phyloP scores from a whole-genome alignment of 2,797 vertebrate species.

The Telmatherina bonti region DNA sequence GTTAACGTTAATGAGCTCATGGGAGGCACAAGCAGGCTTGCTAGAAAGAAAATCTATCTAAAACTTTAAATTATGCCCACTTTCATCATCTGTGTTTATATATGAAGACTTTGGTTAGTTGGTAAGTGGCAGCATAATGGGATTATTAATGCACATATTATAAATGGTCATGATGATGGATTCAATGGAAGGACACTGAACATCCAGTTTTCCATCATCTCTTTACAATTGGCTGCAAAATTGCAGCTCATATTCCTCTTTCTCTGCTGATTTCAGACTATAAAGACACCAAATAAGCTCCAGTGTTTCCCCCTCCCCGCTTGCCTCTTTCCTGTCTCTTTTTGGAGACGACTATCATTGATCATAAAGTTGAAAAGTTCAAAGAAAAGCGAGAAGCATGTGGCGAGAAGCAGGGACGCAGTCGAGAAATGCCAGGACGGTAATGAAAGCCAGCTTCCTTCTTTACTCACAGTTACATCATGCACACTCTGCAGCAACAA shows the following conservation, averaged over 20 bases:
- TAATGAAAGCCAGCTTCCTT: constrained; percentile 60
- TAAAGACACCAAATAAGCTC: constrained; percentile 22
- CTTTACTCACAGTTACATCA: constrained; percentile 57
- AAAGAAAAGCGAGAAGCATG: constrained; percentile 31
- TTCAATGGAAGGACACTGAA: constrained; percentile 13
- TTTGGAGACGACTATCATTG: neutral
- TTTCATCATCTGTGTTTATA: constrained; percentile 23
- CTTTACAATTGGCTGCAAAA: constrained; percentile 22
- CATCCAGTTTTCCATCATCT: constrained; percentile 47
- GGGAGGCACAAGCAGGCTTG: no score
- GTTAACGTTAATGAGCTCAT: constrained; percentile 2
- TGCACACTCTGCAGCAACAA: constrained; percentile 16
- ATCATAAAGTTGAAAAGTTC: constrained; percentile 63
- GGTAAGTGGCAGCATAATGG: constrained; percentile 49
- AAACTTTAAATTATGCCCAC: constrained; percentile 19
- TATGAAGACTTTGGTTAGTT: constrained; percentile 25
- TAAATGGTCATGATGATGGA: constrained; percentile 26
- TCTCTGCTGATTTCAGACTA: constrained; percentile 7
- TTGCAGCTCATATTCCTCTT: constrained; percentile 4
- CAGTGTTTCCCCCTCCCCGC: constrained; percentile 17
- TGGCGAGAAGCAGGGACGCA: constrained; percentile 12
- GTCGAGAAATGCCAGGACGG: constrained; percentile 33
- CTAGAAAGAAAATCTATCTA: neutral
- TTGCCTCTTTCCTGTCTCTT: constrained; percentile 12
- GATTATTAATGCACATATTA: constrained; percentile 26